Base-by-base conservation (phyloP, 1,140 invertebrate species). In the Penaeus vannamei region DNA sequence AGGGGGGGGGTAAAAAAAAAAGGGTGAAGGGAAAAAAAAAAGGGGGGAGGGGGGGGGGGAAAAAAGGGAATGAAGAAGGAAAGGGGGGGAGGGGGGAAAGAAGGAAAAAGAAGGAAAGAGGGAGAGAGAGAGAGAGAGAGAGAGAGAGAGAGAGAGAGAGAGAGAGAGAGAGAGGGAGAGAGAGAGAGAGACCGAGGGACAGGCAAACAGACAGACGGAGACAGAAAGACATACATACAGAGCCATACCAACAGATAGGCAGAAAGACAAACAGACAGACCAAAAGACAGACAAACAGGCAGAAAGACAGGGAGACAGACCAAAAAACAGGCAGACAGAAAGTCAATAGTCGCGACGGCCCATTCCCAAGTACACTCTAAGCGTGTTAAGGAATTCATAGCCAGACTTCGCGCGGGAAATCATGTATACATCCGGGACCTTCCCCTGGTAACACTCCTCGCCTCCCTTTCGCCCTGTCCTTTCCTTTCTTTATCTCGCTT, bases 101-200 rank as follows among this genome's bases (percentile, higher is more conserved):
- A 77, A 32, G 32, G 26, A 77, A 32, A 77, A 32, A 77, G 26
- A 77, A 32, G 32, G 3, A 5, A 12, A 36, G 1, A 0, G 32
- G 14, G 23, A 46, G 26, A 32, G 22, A 32, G 46, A 32, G 5
- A 20, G 26, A 32, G 3, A 2, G 3, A 5, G 0, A 12, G 12
- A 12, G 12, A 12, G 76, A 79, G 76, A 79, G 76, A 79, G 76
- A 79, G 76, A 79, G 76, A 79, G 80, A 82, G 53, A 61, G 80
- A 82, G 80, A 61, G 80, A 82, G 46, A 61, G 80, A 82, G 80
- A 61, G 80, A 82, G 80, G 5, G 53, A 60, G 80, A 61, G 53
- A 82, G 46, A 61, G 80, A 82, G 80, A 61, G 53, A 82, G 80
- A 61, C n/a, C 60, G 46, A 61, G 80, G 60, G 80, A 61, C n/a